These are phyloP conservation scores for Caretta caretta DNA, from an alignment of 2,113 vertebrate genomes.

Conservation along the genomic window DNA sequence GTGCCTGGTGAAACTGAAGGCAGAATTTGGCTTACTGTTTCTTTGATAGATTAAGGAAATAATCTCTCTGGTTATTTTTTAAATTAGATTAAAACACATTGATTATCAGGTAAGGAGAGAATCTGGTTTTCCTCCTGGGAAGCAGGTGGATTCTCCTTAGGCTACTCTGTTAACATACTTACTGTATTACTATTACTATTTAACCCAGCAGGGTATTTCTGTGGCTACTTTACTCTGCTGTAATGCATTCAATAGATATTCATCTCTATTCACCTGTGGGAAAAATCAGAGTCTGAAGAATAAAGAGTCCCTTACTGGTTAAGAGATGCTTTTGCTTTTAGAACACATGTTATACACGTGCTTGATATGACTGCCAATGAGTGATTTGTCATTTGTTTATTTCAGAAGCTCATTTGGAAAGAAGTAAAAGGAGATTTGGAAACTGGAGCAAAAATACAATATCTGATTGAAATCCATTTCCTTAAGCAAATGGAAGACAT, in stretches of 20 bases:
- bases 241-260: background rate
- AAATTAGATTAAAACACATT: background rate
- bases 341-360: background rate
- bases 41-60: background rate
- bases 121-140: background rate
- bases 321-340: background rate
- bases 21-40: background rate
- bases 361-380: background rate
- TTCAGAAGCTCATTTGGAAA: background rate
- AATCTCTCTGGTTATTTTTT: slow-evolving; percentile 1
- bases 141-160: background rate
- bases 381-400: background rate
- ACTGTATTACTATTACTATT: background rate
- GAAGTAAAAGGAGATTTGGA: background rate
- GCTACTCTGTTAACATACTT: background rate
- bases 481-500: rapidly evolving
- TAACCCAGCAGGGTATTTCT: background rate
- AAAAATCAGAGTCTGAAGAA: background rate
- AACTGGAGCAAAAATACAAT: background rate
- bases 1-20: background rate
- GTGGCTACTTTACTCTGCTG: background rate
- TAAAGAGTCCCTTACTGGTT: background rate
- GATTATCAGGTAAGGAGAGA: background rate
- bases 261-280: background rate
- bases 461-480: background rate